These are phyloP conservation scores for Cheilosia vulpina DNA, from an alignment of 2,888 invertebrate genomes.

Conservation along the genomic window DNA sequence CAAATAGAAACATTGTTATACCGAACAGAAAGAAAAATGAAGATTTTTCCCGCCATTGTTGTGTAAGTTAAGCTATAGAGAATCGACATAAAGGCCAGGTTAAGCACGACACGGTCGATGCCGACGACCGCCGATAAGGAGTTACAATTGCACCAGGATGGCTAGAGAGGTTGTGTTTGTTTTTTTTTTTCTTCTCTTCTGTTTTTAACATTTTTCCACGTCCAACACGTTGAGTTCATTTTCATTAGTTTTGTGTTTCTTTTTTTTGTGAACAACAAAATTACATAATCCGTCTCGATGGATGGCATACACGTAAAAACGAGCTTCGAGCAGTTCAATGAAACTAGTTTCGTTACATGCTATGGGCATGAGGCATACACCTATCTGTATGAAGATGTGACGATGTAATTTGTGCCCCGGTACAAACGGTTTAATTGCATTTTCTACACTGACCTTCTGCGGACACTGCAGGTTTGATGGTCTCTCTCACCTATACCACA, in stretches of 20 bases:
- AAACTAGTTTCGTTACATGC: conserved; percentile 64
- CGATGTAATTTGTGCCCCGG: conserved; percentile 42
- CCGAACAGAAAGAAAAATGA: conserved; percentile 30
- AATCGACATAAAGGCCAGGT: conserved; percentile 74
- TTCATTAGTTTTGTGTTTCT: conserved; percentile 29
- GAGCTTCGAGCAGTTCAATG: conserved; percentile 56
- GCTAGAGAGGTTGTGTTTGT: conserved; percentile 24
- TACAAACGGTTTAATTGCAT: conserved; percentile 65
- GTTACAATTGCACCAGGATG: conserved; percentile 54
- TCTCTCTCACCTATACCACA: conserved; percentile 3
- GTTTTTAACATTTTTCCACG: conserved; percentile 58
- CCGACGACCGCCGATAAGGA: conserved; percentile 71
- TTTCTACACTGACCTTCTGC: conserved; percentile 70
- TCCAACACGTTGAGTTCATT: conserved; percentile 26
- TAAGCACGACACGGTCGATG: conserved; percentile 70
- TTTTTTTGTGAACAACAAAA: conserved; percentile 60
- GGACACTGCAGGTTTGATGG: conserved; percentile 6
- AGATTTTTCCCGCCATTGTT: conserved; percentile 67
- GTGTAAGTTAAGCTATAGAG: conserved; percentile 12
- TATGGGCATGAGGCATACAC: conserved; percentile 25
- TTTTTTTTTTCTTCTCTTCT: conserved; percentile 6
- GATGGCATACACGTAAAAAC: conserved; percentile 52
- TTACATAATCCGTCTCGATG: conserved; percentile 64
- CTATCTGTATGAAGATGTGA: conserved; percentile 36
- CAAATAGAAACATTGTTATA: conserved; percentile 33